Conservation (phyloP, 92 coral and sea anemone genomes). For the Zoanthus sociatus region DNA sequence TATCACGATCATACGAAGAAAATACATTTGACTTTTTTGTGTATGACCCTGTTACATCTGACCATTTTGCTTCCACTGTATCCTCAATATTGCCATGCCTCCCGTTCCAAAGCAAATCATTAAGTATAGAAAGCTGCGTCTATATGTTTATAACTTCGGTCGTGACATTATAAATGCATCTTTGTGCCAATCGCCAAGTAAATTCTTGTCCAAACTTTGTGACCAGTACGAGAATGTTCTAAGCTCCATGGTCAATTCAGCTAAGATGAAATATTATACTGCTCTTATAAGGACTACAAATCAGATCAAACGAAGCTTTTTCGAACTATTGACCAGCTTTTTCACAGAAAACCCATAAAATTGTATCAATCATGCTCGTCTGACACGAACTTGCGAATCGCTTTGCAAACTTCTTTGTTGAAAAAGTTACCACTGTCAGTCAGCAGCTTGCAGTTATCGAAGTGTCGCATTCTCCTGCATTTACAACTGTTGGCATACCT, state of each 20-base stretch:
- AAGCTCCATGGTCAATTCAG: too few species aligned
- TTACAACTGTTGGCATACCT: conserved; percentile 22
- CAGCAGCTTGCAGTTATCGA: conserved; percentile 39
- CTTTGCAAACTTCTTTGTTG: conserved; percentile 9
- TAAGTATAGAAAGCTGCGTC: conserved; percentile 48
- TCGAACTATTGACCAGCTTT: conserved; percentile 7
- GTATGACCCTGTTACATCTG: too few species aligned
- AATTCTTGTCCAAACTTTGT: too few species aligned
- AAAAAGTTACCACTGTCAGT: conserved; percentile 53
- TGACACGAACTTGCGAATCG: conserved; percentile 51
- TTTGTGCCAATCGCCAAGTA: neutral
- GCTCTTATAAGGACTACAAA: conserved; percentile 42
- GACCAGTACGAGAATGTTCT: too few species aligned
- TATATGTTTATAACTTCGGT: conserved; percentile 33
- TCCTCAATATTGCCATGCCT: neutral
- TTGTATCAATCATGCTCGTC: conserved; percentile 53
- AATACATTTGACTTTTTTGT: too few species aligned
- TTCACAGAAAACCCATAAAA: conserved; percentile 59
- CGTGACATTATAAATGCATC: conserved; percentile 3
- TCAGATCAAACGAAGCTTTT: neutral
- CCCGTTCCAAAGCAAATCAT: neutral
- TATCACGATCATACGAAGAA: too few species aligned
- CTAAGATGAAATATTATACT: conserved; percentile 26
- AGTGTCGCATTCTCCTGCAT: conserved; percentile 14
- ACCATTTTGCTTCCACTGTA: conserved; percentile 42